Evolutionary conservation across 2,797 vertebrate species (phyloP).

Genomic region (Sparidentex hasta): DNA sequence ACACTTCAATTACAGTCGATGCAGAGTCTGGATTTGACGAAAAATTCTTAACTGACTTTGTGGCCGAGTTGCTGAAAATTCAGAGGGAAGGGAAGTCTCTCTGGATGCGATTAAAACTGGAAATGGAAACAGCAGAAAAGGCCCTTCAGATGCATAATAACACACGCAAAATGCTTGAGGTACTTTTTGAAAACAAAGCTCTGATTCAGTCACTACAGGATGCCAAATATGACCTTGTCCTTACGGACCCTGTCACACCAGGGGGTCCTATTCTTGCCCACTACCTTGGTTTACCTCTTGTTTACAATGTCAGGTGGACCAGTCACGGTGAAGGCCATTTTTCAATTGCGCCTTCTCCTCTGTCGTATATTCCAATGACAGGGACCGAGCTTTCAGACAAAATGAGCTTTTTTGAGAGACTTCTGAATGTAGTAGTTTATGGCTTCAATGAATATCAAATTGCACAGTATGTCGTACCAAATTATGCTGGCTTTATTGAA

Average conservation of each 20-base stretch:
- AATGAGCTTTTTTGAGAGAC: conserved; percentile 66
- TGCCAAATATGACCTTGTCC: conserved; percentile 65
- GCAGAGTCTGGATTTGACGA: conserved; percentile 48
- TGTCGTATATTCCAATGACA: conserved; percentile 63
- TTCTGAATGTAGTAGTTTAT: conserved; percentile 45
- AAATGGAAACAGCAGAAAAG: conserved; percentile 43
- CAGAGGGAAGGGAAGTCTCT: conserved; percentile 54
- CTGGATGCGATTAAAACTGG: conserved; percentile 60
- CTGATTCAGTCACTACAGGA: conserved; percentile 43
- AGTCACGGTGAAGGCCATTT: conserved; percentile 63
- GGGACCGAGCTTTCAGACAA: conserved; percentile 54
- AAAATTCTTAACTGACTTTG: conserved; percentile 31
- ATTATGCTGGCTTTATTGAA: conserved; percentile 29
- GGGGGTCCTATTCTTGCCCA: conserved; percentile 54
- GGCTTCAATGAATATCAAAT: not conserved
- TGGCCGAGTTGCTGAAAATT: conserved; percentile 47
- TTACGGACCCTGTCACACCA: conserved; percentile 60
- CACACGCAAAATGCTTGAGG: conserved; percentile 19
- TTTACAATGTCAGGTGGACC: conserved; percentile 71
- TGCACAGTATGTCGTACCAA: not conserved
- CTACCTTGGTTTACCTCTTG: conserved; percentile 62
- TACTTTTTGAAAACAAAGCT: conserved; percentile 56
- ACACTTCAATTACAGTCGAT: conserved; percentile 53
- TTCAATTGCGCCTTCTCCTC: conserved; percentile 65
- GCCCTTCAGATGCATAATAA: conserved; percentile 8